Base-by-base conservation (phyloP, 30 jellyfish, hydroid and myxozoan genomes). In the Pelagia noctiluca region DNA sequence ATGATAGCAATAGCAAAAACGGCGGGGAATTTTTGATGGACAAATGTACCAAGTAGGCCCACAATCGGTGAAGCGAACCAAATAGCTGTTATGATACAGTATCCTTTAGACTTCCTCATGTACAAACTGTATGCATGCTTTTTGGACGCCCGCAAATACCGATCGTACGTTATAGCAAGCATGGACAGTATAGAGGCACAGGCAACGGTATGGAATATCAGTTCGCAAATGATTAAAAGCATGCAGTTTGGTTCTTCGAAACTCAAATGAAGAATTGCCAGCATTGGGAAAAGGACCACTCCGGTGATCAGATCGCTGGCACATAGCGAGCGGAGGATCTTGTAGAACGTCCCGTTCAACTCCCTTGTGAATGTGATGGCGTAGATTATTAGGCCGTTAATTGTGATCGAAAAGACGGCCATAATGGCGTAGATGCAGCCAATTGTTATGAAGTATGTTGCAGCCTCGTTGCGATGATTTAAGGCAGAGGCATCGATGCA, bases 91-190 rank as follows among this genome's bases (percentile, higher is more conserved):
- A 79, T 54, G 36, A 79, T 79, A 34, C 35, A 19, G 75, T 62
- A 26, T 4, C 90, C 83, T 64, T 67, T 66, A 16, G 50, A 25
- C 53, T 79, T 64, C 57, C 71, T 79, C 90, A 79, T 79, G 49
- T 61, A 79, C 68, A 50, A 3, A 82, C 46, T 79, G 82, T 79
- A 79, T 13, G 82, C 24, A 13, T 79, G 90, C 47, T 82, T 60
- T 33, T 62, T 79, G 22, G 82, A 68, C 1, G 70, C 90, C 47
- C 90, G 82, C 54, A 79, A 46, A 47, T 79, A 79, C 11, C 90
- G 83, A 50, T 79, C 90, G 65, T 79, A 79, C 29, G 90, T 82
- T 10, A 79, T 79, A 28, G 90, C 90, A 63, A 79, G 12, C 90
- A 79, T 79, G 64, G 90, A 79, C 4, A 79, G 74, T n/a, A 79